Evolutionary conservation across 2,888 invertebrate species (phyloP), one percentile per base, ranked within the genome.

Genomic region (Glyphotaelius pellucidus): DNA sequence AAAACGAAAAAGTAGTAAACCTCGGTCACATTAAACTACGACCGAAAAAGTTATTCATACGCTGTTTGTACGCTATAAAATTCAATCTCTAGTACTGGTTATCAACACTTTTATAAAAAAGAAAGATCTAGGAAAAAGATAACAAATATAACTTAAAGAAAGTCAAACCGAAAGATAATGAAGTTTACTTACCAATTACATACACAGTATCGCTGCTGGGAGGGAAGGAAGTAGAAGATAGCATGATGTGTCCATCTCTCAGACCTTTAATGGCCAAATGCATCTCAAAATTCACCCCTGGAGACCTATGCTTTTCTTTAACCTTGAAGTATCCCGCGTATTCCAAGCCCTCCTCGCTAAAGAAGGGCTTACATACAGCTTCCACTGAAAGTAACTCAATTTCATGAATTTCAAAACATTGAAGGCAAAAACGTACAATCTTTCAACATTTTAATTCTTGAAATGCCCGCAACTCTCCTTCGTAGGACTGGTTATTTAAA

Each of bases 241-340:
- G 94, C 35, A 97, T 94, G 86, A 98, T 97, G 94, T 98, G 98
- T 0, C 97, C 98, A 94, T 98, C 97, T 94, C 97, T 97, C 0
- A 95, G 94, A 0, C 97, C 97, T 93, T 97, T 95, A 47, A 98
- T 97, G 0, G 97, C 97, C 90, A 98, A 96, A 94, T 97, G 97
- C 95, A 98, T 96, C 94, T 97, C 97, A 19, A 95, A 95, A 32
- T 94, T 95, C 92, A 94, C 93, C 80, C 90, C 94, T 89, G 52
- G 94, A 92, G 47, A 94, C 90, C n/a, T 92, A 15, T 90, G 92
- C 32, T 89, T 91, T 30, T 84, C 88, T 35, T 94, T 94, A 0
- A 97, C 95, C 42, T 95, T 95, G 94, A 97, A 97, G 94, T 96
- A 97, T 0, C 96, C 95, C 52, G 95, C 96, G 94, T 97, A 97